These are phyloP conservation scores for Cistogaster globosa DNA, from an alignment of 2,888 invertebrate species.

Conservation along the genomic window DNA sequence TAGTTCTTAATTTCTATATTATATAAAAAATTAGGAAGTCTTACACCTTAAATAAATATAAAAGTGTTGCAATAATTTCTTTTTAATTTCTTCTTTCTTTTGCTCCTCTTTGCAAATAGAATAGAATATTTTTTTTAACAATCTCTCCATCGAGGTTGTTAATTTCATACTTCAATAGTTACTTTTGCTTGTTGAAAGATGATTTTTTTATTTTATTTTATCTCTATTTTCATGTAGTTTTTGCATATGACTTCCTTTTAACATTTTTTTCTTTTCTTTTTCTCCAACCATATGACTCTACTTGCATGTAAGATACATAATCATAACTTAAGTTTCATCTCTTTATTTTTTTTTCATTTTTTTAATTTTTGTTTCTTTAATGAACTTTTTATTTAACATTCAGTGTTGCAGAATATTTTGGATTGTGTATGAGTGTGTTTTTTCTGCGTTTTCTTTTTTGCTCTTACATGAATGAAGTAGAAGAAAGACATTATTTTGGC, in stretches of 20 bases:
- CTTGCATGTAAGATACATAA: constrained; percentile 57
- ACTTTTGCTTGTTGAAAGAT: constrained; percentile 73
- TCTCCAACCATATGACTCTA: constrained; percentile 49
- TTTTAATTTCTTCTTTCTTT: neutral
- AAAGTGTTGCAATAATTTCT: neutral
- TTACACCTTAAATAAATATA: neutral
- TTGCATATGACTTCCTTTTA: constrained; percentile 56
- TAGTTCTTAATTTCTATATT: neutral
- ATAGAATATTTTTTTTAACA: constrained; percentile 47
- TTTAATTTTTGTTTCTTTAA: constrained; percentile 56
- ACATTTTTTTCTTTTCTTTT: neutral
- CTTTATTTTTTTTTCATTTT: constrained; percentile 14
- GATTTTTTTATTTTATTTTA: constrained; percentile 4
- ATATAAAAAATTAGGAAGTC: neutral
- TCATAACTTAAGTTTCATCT: constrained; percentile 69
- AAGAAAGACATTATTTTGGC: constrained; percentile 70
- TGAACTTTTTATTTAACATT: constrained; percentile 68
- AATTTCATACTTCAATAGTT: constrained; percentile 80
- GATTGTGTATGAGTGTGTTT: constrained; percentile 8
- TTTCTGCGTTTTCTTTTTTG: constrained; percentile 32
- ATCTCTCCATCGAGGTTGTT: constrained; percentile 78
- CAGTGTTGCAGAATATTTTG: constrained; percentile 43
- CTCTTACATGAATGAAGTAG: constrained; percentile 54
- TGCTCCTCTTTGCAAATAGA: neutral
- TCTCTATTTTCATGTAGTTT: constrained; percentile 33